Conservation (phyloP, 2,888 invertebrate species). For the Thereva nobilitata region DNA sequence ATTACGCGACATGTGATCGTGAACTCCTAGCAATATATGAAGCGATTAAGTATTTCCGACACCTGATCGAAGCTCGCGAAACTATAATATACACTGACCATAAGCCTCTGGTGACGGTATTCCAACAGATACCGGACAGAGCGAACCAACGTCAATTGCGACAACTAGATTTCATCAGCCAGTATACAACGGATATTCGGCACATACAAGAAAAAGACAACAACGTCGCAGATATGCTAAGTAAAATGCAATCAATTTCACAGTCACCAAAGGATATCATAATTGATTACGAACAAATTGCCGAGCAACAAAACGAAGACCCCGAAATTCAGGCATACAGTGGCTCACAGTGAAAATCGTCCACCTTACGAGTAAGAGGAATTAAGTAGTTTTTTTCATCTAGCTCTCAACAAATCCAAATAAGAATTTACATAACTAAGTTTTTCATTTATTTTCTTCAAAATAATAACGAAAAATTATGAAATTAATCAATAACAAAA, state of each 20-base stretch:
- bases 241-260: neutral
- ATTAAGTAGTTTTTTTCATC: too few relatives aligned
- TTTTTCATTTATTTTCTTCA: too few relatives aligned
- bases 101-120: conserved; percentile 15
- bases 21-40: conserved; percentile 24
- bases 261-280: neutral
- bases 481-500: too few relatives aligned
- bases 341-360: too few relatives aligned
- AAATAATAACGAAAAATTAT: too few relatives aligned
- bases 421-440: too few relatives aligned
- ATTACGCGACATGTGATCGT: conserved; percentile 15
- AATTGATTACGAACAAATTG: neutral
- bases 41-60: conserved; percentile 21
- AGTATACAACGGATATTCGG: neutral
- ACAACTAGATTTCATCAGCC: neutral
- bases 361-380: too few relatives aligned
- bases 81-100: conserved; percentile 6
- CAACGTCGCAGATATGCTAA: too few relatives aligned
- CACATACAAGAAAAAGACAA: too few relatives aligned
- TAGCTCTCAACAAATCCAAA: too few relatives aligned
- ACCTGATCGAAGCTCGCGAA: conserved; percentile 6
- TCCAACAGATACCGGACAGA: conserved; percentile 9
- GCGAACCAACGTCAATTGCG: neutral
- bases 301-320: too few relatives aligned
- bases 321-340: too few relatives aligned